Conservation (phyloP, 2,888 invertebrate genomes). For the Plutella xylostella region DNA sequence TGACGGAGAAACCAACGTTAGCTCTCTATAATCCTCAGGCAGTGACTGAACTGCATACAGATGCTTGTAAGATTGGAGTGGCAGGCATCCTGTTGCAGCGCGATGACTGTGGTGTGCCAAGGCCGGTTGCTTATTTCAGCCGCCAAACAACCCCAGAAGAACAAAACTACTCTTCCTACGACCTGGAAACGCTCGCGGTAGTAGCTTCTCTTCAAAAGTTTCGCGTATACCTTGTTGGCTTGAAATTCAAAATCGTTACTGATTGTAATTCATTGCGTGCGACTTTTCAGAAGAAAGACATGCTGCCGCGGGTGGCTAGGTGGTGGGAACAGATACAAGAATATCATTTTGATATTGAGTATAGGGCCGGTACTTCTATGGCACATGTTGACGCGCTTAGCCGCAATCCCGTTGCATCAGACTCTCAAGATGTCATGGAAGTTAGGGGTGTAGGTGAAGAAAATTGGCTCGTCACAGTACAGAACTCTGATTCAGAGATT, state of each 20-base stretch:
- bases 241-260: not conserved
- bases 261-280: conserved; percentile 2
- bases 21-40: conserved; percentile 22
- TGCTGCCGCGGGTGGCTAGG: not conserved
- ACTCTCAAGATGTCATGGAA: not conserved
- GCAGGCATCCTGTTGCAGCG: conserved; percentile 6
- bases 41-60: conserved; percentile 8
- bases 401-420: not conserved
- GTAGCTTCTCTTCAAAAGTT: conserved; percentile 3
- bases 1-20: conserved; percentile 24
- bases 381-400: too few relatives aligned
- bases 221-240: conserved; percentile 2
- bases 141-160: conserved; percentile 4
- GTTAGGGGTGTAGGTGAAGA: too few relatives aligned
- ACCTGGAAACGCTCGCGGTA: conserved; percentile 5
- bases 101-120: not conserved
- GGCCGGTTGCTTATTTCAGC: conserved; percentile 5
- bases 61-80: conserved; percentile 4
- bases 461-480: not conserved
- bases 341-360: too few relatives aligned
- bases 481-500: not conserved
- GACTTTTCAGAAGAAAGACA: conserved; percentile 2
- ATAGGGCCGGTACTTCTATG: not conserved
- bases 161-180: not conserved
- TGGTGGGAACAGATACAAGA: too few relatives aligned